Evolutionary conservation across 1,140 invertebrate species (phyloP).

Genomic region (Aphaenogaster floridana): DNA sequence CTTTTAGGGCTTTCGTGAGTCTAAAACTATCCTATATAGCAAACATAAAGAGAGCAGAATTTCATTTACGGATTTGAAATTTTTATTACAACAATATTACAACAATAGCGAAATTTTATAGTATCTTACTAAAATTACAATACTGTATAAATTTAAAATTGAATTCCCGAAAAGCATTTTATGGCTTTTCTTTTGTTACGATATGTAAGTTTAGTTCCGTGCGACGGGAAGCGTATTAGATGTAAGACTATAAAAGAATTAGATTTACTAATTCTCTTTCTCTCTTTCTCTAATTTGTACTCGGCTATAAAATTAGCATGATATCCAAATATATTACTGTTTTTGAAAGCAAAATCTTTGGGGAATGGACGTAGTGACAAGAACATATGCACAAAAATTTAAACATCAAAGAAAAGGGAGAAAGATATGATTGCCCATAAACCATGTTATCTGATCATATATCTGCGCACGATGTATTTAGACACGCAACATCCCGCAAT

Average conservation of each 20-base stretch:
- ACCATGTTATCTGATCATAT: conserved; percentile 68
- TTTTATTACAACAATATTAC: not conserved
- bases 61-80: not conserved
- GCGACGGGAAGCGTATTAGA: conserved; percentile 7
- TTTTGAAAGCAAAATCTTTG: conserved; percentile 5
- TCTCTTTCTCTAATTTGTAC: not conserved
- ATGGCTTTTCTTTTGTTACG: not conserved
- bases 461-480: conserved; percentile 51
- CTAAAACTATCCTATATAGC: not conserved
- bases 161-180: conserved; percentile 2
- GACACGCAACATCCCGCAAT: conserved; percentile 60
- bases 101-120: not conserved
- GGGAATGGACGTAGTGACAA: not conserved
- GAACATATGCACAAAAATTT: conserved; percentile 36
- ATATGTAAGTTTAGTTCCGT: not conserved
- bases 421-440: conserved; percentile 28
- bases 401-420: not conserved
- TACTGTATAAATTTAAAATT: not conserved
- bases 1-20: conserved; percentile 9
- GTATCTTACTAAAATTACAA: not conserved
- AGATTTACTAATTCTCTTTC: not conserved
- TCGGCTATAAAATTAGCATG: not conserved
- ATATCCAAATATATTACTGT: not conserved
- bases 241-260: not conserved
- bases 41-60: conserved; percentile 7